Base-by-base conservation (phyloP, 1,140 invertebrate species). In the Solenopsis invicta region DNA sequence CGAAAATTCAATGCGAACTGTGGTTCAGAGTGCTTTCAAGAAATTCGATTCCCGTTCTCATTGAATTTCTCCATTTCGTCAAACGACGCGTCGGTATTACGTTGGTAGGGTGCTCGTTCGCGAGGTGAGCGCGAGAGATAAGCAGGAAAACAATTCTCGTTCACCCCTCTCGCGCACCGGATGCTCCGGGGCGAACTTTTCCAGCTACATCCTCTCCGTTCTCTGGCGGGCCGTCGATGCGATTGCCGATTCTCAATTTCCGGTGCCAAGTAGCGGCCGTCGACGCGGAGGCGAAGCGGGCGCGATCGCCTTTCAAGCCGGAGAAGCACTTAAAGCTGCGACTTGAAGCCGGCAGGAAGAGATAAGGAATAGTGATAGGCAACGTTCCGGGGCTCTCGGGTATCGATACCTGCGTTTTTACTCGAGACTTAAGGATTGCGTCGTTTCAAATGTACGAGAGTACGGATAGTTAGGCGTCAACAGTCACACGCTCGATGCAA, bases 211-310 rank as follows among this genome's bases (percentile, higher is more conserved):
- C 74, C 74, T 85, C 74, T 16, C 29, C 69, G 56, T 64, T 61
- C 18, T 48, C 24, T 18, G 34, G 0, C 48, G 34, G 5, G 56
- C 72, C 21, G 54, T 4, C 72, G 71, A n/a, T 34, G 10, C 77
- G 82, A 89, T 81, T 86, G 75, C 61, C 84, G 34, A 66, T n/a
- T 66, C 75, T 54, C 88, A 89, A 89, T 89, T 89, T 89, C 88
- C 87, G 87, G 87, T 80, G 67, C 18, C 12, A 4, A 71, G 67
- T 41, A 21, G 29, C 4, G 37, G 21, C 12, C 50, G n/a, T 61
- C 67, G 67, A 77, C 74, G 34, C 21, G 37, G 9, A 21, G 34
- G n/a, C 45, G 34, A 37, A 21, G 24, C 18, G 52, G 12, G 45
- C 9, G 54, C 80, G 67, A 82, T 56, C 86, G 86, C 8, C 67